Conservation (phyloP, 1,140 invertebrate species). For the Drosophila rhopaloa region DNA sequence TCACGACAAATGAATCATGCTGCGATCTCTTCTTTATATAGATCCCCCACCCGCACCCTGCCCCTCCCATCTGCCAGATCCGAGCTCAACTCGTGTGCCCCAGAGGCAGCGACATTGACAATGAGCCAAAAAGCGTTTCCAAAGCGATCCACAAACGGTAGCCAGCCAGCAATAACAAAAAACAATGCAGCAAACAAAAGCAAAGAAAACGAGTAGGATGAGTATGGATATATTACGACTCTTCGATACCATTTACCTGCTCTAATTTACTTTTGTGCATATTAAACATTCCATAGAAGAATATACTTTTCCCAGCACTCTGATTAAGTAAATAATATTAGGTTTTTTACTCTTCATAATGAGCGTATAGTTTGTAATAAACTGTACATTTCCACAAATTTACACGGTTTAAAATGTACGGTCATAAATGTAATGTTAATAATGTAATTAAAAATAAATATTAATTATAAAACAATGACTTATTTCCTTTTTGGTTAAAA, state of each 20-base stretch:
- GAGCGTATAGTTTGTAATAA: no score
- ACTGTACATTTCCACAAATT: no score
- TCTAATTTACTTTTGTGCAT: no score
- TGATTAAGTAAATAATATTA: no score
- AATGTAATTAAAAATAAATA: no score
- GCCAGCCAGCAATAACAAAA: conserved; percentile 61
- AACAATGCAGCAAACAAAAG: conserved; percentile 49
- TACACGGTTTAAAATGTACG: no score
- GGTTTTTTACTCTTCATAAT: no score
- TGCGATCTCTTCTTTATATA: conserved; percentile 50
- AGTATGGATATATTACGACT: conserved; percentile 3
- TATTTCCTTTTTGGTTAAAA: no score
- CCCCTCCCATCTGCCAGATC: conserved; percentile 2
- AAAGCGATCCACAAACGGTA: conserved; percentile 73
- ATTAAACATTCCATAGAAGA: no score
- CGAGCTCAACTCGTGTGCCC: conserved; percentile 44
- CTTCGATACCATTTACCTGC: conserved; percentile 4
- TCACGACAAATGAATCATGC: conserved; percentile 80
- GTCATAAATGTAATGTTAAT: no score
- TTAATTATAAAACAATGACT: no score
- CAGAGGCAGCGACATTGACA: conserved; percentile 76
- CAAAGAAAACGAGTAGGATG: conserved; percentile 17
- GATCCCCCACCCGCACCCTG: conserved; percentile 5
- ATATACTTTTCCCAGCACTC: no score
- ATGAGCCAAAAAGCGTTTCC: conserved; percentile 73